Conservation (phyloP, 2,888 invertebrate species). For the Drosophila kanekoi region DNA sequence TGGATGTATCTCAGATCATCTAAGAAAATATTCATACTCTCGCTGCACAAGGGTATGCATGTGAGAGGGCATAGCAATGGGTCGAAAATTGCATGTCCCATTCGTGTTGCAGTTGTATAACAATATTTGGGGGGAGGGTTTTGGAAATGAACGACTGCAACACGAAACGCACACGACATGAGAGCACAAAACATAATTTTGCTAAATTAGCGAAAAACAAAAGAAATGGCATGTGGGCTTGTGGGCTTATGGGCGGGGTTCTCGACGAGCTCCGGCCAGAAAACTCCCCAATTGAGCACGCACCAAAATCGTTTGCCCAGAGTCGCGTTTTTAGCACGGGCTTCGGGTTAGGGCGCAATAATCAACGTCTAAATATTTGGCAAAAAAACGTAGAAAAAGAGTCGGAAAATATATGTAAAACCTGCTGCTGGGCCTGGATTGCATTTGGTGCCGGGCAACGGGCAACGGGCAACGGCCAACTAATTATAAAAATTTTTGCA, state of each 20-base stretch:
- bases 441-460: constrained; percentile 74
- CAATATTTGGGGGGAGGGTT: constrained; percentile 29
- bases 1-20: neutral
- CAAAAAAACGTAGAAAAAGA: constrained; percentile 40
- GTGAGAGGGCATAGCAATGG: constrained; percentile 16
- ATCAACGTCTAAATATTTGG: constrained; percentile 80
- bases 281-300: constrained; percentile 83
- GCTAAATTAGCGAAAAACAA: constrained; percentile 82
- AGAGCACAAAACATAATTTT: constrained; percentile 78
- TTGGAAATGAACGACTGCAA: constrained; percentile 45
- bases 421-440: constrained; percentile 47
- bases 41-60: constrained; percentile 6
- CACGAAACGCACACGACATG: constrained; percentile 58
- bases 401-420: constrained; percentile 31
- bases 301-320: constrained; percentile 76
- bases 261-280: constrained; percentile 27
- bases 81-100: constrained; percentile 67
- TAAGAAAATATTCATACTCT: neutral
- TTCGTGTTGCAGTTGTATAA: constrained; percentile 71
- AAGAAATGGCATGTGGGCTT: constrained; percentile 65
- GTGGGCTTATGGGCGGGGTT: constrained; percentile 34
- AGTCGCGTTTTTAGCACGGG: constrained; percentile 26
- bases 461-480: constrained; percentile 61
- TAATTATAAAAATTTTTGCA: constrained; percentile 75
- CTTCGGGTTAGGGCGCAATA: constrained; percentile 47